Conservation (phyloP, 2,113 vertebrate genomes). For the Caranx ignobilis region DNA sequence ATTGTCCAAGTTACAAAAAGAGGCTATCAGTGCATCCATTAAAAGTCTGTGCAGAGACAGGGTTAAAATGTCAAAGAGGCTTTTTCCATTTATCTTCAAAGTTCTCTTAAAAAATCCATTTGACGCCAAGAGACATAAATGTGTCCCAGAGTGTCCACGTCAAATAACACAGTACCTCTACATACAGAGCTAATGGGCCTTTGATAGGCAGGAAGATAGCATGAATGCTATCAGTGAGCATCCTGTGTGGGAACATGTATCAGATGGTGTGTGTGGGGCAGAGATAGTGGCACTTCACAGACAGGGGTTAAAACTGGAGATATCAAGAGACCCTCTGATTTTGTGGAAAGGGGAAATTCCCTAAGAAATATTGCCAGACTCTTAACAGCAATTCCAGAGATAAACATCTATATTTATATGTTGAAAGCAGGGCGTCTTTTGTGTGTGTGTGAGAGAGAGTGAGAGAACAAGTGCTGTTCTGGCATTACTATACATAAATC, state of each 20-base stretch:
- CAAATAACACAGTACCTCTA: conserved; percentile 43
- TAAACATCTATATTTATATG: conserved; percentile 13
- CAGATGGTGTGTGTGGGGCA: conserved; percentile 27
- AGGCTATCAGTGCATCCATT: background rate
- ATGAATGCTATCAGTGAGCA: conserved; percentile 28
- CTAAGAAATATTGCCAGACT: conserved; percentile 10
- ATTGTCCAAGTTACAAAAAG: background rate
- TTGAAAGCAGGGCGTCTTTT: background rate
- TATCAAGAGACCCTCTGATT: conserved; percentile 56
- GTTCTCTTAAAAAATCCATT: conserved; percentile 41
- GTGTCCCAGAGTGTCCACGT: conserved; percentile 29
- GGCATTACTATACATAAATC: background rate
- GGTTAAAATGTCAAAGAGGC: conserved; percentile 31
- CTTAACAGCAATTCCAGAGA: conserved; percentile 21
- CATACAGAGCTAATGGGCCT: conserved; percentile 58
- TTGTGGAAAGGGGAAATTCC: conserved; percentile 32
- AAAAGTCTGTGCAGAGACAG: conserved; percentile 24
- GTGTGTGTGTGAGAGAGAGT: background rate
- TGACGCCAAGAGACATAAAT: conserved; percentile 47
- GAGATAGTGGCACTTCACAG: conserved; percentile 58
- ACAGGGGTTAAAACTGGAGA: conserved; percentile 14
- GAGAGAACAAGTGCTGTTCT: conserved; percentile 11
- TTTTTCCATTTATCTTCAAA: conserved; percentile 48
- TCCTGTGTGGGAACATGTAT: conserved; percentile 54
- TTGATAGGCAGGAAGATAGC: conserved; percentile 58